Base-by-base conservation (phyloP, 2,888 invertebrate species). In the Cephus pygmeus region DNA sequence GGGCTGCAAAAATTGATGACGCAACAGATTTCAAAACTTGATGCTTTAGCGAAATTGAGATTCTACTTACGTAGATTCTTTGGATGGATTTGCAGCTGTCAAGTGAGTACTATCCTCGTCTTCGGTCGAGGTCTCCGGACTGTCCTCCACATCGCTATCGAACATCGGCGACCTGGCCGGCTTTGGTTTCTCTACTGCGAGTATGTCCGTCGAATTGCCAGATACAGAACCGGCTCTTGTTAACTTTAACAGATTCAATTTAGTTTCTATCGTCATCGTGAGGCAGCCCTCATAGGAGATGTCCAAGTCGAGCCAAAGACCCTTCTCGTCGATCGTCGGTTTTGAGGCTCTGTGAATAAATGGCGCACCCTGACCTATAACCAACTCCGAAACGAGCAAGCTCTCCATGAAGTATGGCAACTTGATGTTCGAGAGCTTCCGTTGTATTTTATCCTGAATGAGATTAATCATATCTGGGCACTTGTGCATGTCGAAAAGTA, bases 351-450 rank as follows among this genome's bases (percentile, higher is more conserved):
- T 93, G 83, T 93, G 93, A 83, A 96, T 93, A 35, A 94, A 90
- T 31, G 96, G 96, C 33, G 96, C 93, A 56, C 94, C 94, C 79
- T 91, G 90, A 69, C 96, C 96, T 84, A 97, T 93, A 73, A 95
- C 94, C 84, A 98, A 92, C 88, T 96, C 95, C 56, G 95, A 95
- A 83, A 98, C 94, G 75, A 94, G 92, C 76, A 98, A 93, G 83
- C 96, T 96, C 82, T 97, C 96, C 93, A 98, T 96, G 92, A 98
- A 97, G 86, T 96, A 95, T 1, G 98, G 98, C 81, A 96, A 95
- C 92, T 96, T 97, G 83, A 98, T 96, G 79, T 96, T 96, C 79
- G 95, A 94, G 3, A 98, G 93, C 92, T 98, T 98, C 88, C 95
- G 94, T 92, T 98, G 97, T 88, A 98, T 95, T 88, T 95, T 94